Conservation (phyloP, 2,113 vertebrate species). For the Zosterops borbonicus region DNA sequence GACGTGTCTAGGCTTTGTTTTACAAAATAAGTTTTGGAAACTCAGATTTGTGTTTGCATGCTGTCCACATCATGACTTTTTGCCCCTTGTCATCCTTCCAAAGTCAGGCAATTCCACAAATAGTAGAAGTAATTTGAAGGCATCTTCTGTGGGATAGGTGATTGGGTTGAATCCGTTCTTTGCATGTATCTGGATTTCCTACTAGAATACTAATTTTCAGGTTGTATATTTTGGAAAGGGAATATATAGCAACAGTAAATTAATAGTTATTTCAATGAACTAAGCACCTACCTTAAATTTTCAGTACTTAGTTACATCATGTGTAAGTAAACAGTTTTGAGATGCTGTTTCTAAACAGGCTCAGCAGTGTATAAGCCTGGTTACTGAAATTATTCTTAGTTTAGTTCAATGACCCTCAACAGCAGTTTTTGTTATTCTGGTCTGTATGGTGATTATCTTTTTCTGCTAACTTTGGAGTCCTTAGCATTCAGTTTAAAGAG, state of each 20-base stretch:
- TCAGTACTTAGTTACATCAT: neutral
- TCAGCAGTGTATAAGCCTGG: neutral
- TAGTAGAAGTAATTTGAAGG: neutral
- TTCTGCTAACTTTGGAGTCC: neutral
- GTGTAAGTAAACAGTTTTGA: neutral
- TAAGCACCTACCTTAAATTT: neutral
- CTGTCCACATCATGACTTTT: neutral
- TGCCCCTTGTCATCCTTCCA: neutral
- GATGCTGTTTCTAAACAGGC: neutral
- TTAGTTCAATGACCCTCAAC: neutral
- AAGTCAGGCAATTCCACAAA: neutral
- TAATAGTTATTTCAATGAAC: neutral
- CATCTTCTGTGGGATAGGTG: neutral
- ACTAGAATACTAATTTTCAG: neutral
- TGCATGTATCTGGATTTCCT: neutral
- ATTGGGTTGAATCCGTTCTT: neutral
- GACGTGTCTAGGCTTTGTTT: neutral
- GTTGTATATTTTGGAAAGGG: neutral
- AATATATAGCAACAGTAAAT: neutral
- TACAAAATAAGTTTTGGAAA: neutral
- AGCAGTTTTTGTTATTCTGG: neutral
- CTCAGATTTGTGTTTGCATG: neutral
- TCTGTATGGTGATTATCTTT: neutral
- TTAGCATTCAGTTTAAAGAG: neutral
- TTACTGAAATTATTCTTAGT: neutral